phyloP scores from a whole-genome alignment of 2,888 invertebrate species.

The Chesias legatella region DNA sequence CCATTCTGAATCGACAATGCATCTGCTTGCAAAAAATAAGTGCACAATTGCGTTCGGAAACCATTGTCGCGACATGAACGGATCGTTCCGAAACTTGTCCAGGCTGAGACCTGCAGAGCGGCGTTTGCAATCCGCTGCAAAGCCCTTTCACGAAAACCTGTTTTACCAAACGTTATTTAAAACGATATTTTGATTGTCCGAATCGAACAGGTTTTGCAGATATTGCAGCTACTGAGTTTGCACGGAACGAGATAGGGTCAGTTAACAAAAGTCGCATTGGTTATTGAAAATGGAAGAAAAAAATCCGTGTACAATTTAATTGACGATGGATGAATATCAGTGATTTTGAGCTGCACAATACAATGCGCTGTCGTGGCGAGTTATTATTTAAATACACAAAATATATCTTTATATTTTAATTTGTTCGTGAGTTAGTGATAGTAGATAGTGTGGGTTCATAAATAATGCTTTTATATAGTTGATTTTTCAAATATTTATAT shows the following conservation, averaged over 20 bases:
- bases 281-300: conserved; percentile 18
- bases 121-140: conserved; percentile 60
- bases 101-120: conserved; percentile 47
- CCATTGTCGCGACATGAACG: conserved; percentile 29
- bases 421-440: no score
- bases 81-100: conserved; percentile 48
- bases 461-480: no score
- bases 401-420: no score
- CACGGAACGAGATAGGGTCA: conserved; percentile 40
- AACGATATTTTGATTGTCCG: conserved; percentile 16
- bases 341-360: no score
- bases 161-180: conserved; percentile 34
- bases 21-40: conserved; percentile 2
- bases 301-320: conserved; percentile 2
- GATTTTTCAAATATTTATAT: no score
- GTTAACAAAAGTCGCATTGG: conserved; percentile 32
- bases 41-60: conserved; percentile 31
- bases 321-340: no score
- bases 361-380: no score
- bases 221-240: conserved; percentile 29
- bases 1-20: no score
- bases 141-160: conserved; percentile 46
- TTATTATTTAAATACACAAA: no score
- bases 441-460: no score
- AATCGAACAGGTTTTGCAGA: conserved; percentile 33